Evolutionary conservation across 2,113 vertebrate genomes (phyloP), one percentile per base, ranked within the genome.

Genomic region (Halcyon senegalensis): DNA sequence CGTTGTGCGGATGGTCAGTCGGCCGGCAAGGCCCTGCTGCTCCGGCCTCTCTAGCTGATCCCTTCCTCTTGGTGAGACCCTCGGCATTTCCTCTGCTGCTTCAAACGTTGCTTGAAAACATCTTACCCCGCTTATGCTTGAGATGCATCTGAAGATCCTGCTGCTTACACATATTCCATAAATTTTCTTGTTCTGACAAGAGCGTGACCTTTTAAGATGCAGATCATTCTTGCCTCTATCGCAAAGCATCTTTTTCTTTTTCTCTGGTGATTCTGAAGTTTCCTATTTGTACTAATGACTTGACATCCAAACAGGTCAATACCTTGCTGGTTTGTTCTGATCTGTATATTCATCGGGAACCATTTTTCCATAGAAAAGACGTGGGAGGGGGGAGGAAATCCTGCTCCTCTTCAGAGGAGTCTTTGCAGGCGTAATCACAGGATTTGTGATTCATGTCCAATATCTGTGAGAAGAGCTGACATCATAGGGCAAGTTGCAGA

Each of bases 391-490:
- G 51, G 79, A 81, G 51, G 81, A 82, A 96, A 74, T 30, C 46
- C 67, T 94, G 2, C 15, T 39, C 53, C 41, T 96, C 89, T 93
- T 94, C 84, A 91, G 64, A 72, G 55, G 31, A 73, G 20, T 70
- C 83, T 95, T 90, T 63, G 80, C 91, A 96, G 90, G 37, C 14
- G 43, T 44, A 86, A 82, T 73, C 93, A 92, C 93, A 96, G 77
- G 60, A 89, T 89, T 90, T 97, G 51, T 84, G 89, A 74, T 94
- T 95, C 56, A 93, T 96, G 96, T 97, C 64, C 43, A 89, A 58
- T 82, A 24, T 56, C 43, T 24, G 9, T 81, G 80, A 92, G 94
- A 73, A 86, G 74, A 96, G 95, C 89, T 92, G 90, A 69, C 67
- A 37, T 89, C 51, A 62, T 80, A 82, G 80, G 70, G 93, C 93